phyloP scores from a whole-genome alignment of 2,113 vertebrate species.

The Empidonax alnorum region DNA sequence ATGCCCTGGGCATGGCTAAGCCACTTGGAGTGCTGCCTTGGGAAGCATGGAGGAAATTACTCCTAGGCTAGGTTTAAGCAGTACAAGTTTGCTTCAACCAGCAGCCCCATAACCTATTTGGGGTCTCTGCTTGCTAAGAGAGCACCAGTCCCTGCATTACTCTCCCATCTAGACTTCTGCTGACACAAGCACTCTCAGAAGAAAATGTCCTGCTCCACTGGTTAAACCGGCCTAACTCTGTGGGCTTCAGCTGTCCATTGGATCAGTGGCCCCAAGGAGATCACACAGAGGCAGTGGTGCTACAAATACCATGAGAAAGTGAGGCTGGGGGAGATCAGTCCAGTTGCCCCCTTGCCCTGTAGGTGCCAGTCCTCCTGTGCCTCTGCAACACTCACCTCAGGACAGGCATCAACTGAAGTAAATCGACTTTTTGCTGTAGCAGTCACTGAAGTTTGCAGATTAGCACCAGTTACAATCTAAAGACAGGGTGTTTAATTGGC shows the following conservation, averaged over 20 bases:
- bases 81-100: background rate
- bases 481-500: background rate
- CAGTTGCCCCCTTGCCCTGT: background rate
- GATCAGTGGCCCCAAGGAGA: background rate
- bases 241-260: background rate
- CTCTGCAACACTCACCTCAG: background rate
- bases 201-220: background rate
- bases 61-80: background rate
- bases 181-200: background rate
- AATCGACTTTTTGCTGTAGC: background rate
- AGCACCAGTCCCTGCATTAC: background rate
- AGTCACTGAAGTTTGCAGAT: background rate
- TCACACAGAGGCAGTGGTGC: background rate
- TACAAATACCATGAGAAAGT: background rate
- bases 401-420: background rate
- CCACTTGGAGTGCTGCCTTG: background rate
- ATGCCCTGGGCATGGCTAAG: background rate
- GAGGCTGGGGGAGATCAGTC: background rate
- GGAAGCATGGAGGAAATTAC: rapidly evolving
- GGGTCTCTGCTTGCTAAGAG: background rate
- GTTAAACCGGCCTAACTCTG: slow-evolving; percentile 13
- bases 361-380: background rate
- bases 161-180: background rate
- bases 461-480: background rate
- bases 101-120: background rate